Evolutionary conservation across 2,113 vertebrate species (phyloP), one percentile per base, ranked within the genome.

Genomic region (Orientallactaga bullata): DNA sequence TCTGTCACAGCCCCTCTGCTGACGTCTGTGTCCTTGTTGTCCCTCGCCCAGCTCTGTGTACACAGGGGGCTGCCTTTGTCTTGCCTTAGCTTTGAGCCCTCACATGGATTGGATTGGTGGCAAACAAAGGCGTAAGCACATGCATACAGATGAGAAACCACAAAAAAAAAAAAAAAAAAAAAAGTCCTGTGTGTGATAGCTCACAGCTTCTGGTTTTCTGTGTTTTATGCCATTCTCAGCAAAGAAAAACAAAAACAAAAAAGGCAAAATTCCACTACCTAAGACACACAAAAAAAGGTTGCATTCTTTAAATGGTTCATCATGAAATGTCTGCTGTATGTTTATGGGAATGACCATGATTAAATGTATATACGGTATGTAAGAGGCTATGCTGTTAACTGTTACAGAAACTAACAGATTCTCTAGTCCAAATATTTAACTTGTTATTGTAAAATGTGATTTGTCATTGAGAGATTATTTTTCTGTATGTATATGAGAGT

Each of bases 401-500:
- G 95, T 88, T 11, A 17, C 96, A 95, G 74, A 94, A 96, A 87
- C 88, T 92, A 96, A 96, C 84, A 89, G 95, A 0, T 0, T 88
- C 96, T 92, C 86, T 96, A 96, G 97, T 84, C 93, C 78, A 82
- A 42, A 18, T 35, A 93, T 92, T 97, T 96, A 96, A 94, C 97
- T 95, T 97, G 92, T 95, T 96, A 95, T 90, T 96, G 97, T 96
- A 96, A 96, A 97, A 88, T 77, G 95, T 96, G 91, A 96, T 61
- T 86, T 13, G 20, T 97, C 97, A 93, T 93, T 77, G 92, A 97
- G 93, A 98, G 95, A 97, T 94, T 98, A 97, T 97, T 98, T 98
- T 98, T 98, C 96, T 98, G 97, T 98, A 96, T 93, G 96, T 94
- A 90, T 95, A 97, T 94, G 91, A 97, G 84, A 88, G 88, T 98